Evolutionary conservation across 1,140 invertebrate species (phyloP), one percentile per base, ranked within the genome.

Genomic region (Lanistes nyassanus): DNA sequence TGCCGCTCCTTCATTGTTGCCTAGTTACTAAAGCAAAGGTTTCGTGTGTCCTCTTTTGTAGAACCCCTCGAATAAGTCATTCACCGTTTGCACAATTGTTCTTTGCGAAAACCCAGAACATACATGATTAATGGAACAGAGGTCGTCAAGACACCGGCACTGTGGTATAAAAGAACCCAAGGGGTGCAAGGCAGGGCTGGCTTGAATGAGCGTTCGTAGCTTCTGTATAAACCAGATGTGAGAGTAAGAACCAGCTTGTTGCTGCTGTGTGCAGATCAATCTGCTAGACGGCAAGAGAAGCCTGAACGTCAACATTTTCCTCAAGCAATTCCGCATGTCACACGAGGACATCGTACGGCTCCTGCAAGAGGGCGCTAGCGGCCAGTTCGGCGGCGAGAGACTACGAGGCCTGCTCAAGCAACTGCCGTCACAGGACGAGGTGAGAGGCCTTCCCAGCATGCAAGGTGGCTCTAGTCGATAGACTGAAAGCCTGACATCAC

Each of bases 241-340:
- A 29, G 58, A 34, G 31, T 29, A 26, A 26, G 23, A 60, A 16
- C 9, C n/a, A 2, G 5, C 2, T 47, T 0, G 9, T 2, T 47
- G 42, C 9, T 47, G 2, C 5, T 31, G 3, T 60, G 56, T 64
- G 77, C 81, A 88, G 87, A 81, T 88, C 23, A 87, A 82, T 70
- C 77, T 88, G 9, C 74, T 88, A 34, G 87, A 88, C 67, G 81
- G 95, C n/a, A 99, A 98, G 89, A 90, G 97, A 79, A 98, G 96
- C 87, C 90, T 99, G 51, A 99, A 98, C 85, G 95, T 99, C 0
- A 99, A 98, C 88, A 99, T 99, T 79, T 99, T 99, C 89, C 91
- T 99, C n/a, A 98, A 98, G 89, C 97, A 99, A 89, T 98, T 98
- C 87, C 86, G 88, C 67, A 86, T 85, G 76, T 94, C 94, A 64